Percentiles rank a stretch among this genome's conserved stretches.
phyloP scores from a whole-genome alignment of 2,797 vertebrate species.

The Anguilla marmorata region DNA sequence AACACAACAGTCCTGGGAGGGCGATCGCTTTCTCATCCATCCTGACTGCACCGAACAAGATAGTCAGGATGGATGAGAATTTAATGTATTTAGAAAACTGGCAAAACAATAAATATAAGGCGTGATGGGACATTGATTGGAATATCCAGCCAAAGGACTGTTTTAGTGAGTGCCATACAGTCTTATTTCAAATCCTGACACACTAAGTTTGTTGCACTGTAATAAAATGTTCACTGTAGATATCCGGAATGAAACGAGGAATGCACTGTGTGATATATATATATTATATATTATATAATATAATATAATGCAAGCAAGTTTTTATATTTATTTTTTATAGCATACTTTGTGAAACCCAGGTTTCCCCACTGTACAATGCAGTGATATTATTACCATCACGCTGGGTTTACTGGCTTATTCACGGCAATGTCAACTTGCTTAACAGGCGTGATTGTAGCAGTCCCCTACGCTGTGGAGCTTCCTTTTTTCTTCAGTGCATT shows the following conservation, averaged over 20 bases:
- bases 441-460: too few relatives aligned
- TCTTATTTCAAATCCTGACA: background rate
- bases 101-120: background rate
- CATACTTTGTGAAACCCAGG: background rate
- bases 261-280: background rate
- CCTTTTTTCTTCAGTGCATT: too few relatives aligned
- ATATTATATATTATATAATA: too few relatives aligned
- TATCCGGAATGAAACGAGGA: background rate
- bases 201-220: background rate
- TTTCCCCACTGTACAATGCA: background rate
- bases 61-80: background rate
- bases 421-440: too few relatives aligned
- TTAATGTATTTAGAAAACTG: background rate
- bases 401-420: background rate
- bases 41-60: background rate
- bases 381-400: background rate
- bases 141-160: background rate
- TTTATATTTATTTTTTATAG: background rate
- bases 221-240: background rate
- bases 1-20: background rate
- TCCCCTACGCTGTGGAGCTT: too few relatives aligned
- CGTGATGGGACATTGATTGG: background rate
- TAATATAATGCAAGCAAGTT: background rate
- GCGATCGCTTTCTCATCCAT: conserved; percentile 3
- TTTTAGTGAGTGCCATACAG: background rate